These are phyloP conservation scores for Andrena bicolor DNA, from an alignment of 2,888 invertebrate genomes.

Conservation along the genomic window DNA sequence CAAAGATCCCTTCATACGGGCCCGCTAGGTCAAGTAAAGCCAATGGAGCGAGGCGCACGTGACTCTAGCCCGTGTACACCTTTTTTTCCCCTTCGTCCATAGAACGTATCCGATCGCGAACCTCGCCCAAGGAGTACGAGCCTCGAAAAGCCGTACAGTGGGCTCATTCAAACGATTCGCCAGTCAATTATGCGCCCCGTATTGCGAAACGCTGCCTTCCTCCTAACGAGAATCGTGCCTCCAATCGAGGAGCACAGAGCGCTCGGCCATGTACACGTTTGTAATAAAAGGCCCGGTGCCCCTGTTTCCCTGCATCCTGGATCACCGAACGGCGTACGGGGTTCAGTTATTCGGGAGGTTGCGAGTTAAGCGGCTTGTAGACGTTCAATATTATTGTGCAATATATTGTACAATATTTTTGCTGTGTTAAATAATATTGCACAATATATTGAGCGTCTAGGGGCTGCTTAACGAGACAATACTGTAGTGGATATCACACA, in stretches of 20 bases:
- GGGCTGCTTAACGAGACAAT: no score
- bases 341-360: slow-evolving; percentile 4
- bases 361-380: no score
- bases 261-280: slow-evolving; percentile 3
- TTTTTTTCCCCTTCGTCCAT: slow-evolving; percentile 26
- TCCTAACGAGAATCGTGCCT: slow-evolving; percentile 49
- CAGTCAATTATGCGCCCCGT: slow-evolving; percentile 57
- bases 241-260: slow-evolving; percentile 30
- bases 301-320: slow-evolving; percentile 24
- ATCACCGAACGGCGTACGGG: background rate
- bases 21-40: slow-evolving; percentile 34
- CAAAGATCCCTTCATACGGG: slow-evolving; percentile 53
- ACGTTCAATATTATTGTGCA: no score
- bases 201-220: slow-evolving; percentile 48
- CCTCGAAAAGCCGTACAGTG: slow-evolving; percentile 54
- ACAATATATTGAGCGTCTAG: no score
- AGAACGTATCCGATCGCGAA: slow-evolving; percentile 34
- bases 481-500: no score
- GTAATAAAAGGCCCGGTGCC: slow-evolving; percentile 7
- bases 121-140: background rate
- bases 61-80: slow-evolving; percentile 17
- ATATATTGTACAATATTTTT: no score
- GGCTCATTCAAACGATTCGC: slow-evolving; percentile 54
- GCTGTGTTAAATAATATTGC: no score
- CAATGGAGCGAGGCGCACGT: slow-evolving; percentile 37